Percentiles rank a stretch among this genome's conserved stretches.
These are phyloP conservation scores for Malacoctenus gilli DNA, from an alignment of 2,797 vertebrate species.

Conservation along the genomic window DNA sequence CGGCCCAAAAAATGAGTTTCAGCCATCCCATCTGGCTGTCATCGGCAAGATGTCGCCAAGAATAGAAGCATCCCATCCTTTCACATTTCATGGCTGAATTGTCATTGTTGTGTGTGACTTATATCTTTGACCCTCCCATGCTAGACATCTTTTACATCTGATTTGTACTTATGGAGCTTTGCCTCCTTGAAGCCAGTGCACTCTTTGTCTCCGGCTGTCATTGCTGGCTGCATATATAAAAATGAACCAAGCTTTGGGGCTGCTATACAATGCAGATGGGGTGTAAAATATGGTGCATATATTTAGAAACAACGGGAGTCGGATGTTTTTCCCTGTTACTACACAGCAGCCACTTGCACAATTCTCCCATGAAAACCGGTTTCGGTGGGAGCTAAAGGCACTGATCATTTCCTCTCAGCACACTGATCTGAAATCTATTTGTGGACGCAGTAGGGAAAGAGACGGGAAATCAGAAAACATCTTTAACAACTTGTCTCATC, in stretches of 20 bases:
- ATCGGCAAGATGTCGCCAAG: conserved; percentile 67
- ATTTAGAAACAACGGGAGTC: conserved; percentile 69
- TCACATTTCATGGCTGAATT: conserved; percentile 74
- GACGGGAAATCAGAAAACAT: conserved; percentile 77
- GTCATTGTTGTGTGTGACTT: conserved; percentile 68
- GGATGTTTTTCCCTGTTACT: conserved; percentile 46
- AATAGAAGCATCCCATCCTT: conserved; percentile 75
- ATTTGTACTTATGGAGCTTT: conserved; percentile 61
- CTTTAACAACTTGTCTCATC: conserved; percentile 81
- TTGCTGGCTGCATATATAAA: conserved; percentile 45
- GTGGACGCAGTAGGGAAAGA: conserved; percentile 71
- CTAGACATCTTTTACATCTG: conserved; percentile 69
- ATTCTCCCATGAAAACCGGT: conserved; percentile 46
- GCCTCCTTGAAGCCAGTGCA: conserved; percentile 39
- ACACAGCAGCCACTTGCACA: conserved; percentile 39
- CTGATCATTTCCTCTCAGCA: conserved; percentile 67
- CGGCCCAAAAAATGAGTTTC: conserved; percentile 70
- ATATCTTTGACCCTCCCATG: conserved; percentile 64
- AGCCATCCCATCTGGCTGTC: conserved; percentile 78
- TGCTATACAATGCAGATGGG: conserved; percentile 43
- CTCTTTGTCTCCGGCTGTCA: conserved; percentile 51
- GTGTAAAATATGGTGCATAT: conserved; percentile 50
- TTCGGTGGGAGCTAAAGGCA: conserved; percentile 60
- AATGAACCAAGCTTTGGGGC: conserved; percentile 43
- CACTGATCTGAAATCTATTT: conserved; percentile 77